Evolutionary conservation across 2,797 vertebrate genomes (phyloP), one percentile per base, ranked within the genome.

Genomic region (Sebastes matsubarae): DNA sequence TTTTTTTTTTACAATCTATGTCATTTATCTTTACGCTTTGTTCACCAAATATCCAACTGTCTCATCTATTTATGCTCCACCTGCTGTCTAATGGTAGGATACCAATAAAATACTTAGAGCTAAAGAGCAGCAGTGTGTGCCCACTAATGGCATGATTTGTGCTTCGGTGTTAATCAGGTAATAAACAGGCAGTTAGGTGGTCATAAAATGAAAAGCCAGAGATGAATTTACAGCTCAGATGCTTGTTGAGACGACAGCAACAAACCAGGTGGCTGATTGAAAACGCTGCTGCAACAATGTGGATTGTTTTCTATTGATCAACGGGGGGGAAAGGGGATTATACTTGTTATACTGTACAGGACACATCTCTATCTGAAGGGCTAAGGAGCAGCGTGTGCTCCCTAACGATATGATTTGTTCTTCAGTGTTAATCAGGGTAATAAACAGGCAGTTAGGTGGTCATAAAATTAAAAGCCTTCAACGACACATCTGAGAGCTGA

Each of bases 171-270:
- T 81, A 84, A 79, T 59, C 71, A 22, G 65, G 72, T 30, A 16
- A 77, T 82, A 80, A 90, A 83, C 34, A 54, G 69, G 32, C 71
- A 32, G 61, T 77, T 50, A 64, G 55, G 29, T 36, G 60, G 66
- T 61, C 55, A 22, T 91, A 85, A 91, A 88, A 72, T 57, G 13
- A 70, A 89, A 72, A 80, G 38, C 46, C 46, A 65, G 9, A 36
- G 29, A 73, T 72, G 36, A 52, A 29, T 88, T 85, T 87, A 87
- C 71, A 59, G 11, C 78, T 61, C 65, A 55, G 54, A 34, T 25
- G 16, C 20, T 72, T 32, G 4, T 52, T 67, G 24, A 64, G 7
- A 72, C 5, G 1, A 71, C 18, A 2, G 25, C 68, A 72, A 68
- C n/a, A 64, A 60, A 77, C 58, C 82, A 83, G 75, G 67, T 75